Evolutionary conservation across 2,113 vertebrate species (phyloP), one percentile per base, ranked within the genome.

Genomic region (Cyanocitta stelleri): DNA sequence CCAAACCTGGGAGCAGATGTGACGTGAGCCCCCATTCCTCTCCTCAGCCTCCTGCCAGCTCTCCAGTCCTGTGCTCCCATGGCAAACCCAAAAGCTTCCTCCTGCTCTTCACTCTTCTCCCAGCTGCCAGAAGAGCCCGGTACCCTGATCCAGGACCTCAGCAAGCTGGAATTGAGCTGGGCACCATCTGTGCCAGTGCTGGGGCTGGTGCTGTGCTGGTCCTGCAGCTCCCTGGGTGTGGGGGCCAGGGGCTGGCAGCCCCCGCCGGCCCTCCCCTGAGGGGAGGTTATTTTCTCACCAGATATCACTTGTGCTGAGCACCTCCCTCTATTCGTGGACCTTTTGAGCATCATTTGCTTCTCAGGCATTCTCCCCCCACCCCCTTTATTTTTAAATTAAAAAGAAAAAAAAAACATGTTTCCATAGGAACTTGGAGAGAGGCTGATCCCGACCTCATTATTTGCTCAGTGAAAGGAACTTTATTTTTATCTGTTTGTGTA

Each of bases 341-440:
- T 95, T 97, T 55, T 71, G 72, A 82, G 67, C 84, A 92, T 91
- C 82, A 3, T 90, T 96, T 46, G 14, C 95, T 83, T 49, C 83
- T 74, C 48, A 95, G 87, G 91, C 92, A 39, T 96, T 97, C 95
- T 93, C 82, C 88, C 93, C 85, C 93, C 89, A 9, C 55, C 55
- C 19, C 17, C 41, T 81, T 80, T 92, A 77, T 93, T 95, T 96
- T 94, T 96, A 97, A 97, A 97, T 91, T 52, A 46, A 90, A 95
- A 93, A 78, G 77, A 20, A 73, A 94, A 90, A 90, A 93, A 93
- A 64, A 17, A 8, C 46, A 67, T 43, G 97, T 98, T 98, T 98
- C 98, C 97, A 98, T 98, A 97, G 98, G 97, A 98, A 98, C 98
- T 62, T 85, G 79, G 44, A 89, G 87, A 95, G 87, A 95, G 77